These are phyloP conservation scores for Pteria penguin DNA, from an alignment of 2,888 invertebrate species.

Conservation along the genomic window DNA sequence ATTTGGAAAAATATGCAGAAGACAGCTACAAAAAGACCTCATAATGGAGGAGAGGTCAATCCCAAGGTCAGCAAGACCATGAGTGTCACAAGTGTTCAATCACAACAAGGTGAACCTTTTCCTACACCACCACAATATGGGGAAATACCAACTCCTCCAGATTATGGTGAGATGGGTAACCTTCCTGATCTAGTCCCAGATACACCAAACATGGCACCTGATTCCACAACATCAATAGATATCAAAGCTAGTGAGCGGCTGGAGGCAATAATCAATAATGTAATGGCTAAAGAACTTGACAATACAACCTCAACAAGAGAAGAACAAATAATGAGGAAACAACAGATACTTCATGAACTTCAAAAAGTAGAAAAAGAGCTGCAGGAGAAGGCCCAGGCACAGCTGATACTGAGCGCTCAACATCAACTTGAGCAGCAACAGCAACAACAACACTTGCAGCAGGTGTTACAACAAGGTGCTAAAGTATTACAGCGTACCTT, in stretches of 20 bases:
- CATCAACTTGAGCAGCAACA: conserved; percentile 73
- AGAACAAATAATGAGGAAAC: conserved; percentile 86
- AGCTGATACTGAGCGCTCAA: conserved; percentile 74
- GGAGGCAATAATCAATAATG: conserved; percentile 79
- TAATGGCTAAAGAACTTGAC: conserved; percentile 78
- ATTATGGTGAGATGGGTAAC: conserved; percentile 54
- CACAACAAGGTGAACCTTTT: neutral
- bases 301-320: conserved; percentile 78
- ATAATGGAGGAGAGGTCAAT: conserved; percentile 27
- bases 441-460: conserved; percentile 62
- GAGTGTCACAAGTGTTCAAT: neutral
- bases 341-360: conserved; percentile 86
- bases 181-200: conserved; percentile 58
- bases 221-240: conserved; percentile 61
- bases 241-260: conserved; percentile 78
- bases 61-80: neutral
- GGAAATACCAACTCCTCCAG: conserved; percentile 26
- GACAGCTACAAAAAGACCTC: conserved; percentile 59
- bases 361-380: conserved; percentile 87
- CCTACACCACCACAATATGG: conserved; percentile 15
- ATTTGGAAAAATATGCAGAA: conserved; percentile 71
- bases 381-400: conserved; percentile 83
- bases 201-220: neutral
- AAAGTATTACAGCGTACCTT: conserved; percentile 58
- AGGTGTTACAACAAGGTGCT: conserved; percentile 52